Conservation (phyloP, 2,797 vertebrate species). For the Anomalospiza imberbis region DNA sequence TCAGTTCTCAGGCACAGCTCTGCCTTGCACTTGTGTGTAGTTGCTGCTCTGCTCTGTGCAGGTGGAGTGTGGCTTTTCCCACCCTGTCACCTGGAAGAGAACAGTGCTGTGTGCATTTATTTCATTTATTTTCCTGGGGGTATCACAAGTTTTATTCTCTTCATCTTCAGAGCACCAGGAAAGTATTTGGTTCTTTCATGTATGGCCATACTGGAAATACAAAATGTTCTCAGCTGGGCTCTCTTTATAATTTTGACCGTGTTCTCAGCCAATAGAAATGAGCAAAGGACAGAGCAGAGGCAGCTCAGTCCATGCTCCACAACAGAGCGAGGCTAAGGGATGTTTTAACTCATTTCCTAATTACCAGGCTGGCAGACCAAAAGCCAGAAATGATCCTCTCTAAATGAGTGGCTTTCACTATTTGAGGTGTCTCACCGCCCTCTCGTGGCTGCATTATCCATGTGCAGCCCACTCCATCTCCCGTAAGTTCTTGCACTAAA, state of each 20-base stretch:
- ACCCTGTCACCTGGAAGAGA: background rate
- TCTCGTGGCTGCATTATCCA: slow-evolving; percentile 10
- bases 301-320: background rate
- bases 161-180: background rate
- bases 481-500: background rate
- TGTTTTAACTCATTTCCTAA: background rate
- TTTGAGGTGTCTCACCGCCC: slow-evolving; percentile 28
- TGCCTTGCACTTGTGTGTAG: rapidly evolving
- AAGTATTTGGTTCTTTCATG: background rate
- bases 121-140: rapidly evolving
- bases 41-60: background rate
- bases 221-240: background rate
- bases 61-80: background rate
- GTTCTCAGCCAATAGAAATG: background rate
- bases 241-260: background rate
- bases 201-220: background rate
- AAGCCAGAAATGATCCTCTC: background rate
- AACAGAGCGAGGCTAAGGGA: background rate
- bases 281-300: background rate
- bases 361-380: background rate
- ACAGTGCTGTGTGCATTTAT: background rate
- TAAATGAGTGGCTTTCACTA: background rate
- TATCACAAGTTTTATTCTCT: background rate
- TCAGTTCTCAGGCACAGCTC: background rate
- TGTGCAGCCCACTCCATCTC: background rate